These are phyloP conservation scores for Actinopyga echinites DNA, from an alignment of 53 echinoderm and acorn worm species.

Conservation along the genomic window DNA sequence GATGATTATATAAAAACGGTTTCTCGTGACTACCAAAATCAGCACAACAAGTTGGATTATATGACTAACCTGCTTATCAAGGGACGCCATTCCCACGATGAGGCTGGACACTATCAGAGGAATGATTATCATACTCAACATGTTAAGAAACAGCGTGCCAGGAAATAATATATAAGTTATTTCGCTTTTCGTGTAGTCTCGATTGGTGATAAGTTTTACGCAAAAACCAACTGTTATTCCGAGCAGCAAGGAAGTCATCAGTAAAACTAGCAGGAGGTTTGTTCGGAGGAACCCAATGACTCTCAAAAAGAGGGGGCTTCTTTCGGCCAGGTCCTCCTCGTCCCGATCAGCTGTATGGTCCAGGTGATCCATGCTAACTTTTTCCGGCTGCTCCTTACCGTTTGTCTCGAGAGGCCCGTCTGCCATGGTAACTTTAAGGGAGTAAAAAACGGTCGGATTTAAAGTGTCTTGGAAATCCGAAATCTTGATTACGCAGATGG, in stretches of 20 bases:
- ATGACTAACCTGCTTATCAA: constrained; percentile 66
- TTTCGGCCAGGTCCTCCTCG: background rate
- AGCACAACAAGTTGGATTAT: too few species aligned
- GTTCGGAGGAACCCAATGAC: background rate
- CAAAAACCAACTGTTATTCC: constrained; percentile 77
- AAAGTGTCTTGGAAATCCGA: too few species aligned
- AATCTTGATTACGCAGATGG: too few species aligned
- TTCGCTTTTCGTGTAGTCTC: constrained; percentile 63
- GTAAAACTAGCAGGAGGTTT: constrained; percentile 81
- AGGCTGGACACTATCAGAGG: constrained; percentile 86
- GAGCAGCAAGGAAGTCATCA: constrained; percentile 68
- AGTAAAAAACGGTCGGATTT: too few species aligned
- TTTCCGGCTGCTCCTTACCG: constrained; percentile 19
- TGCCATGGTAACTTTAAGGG: background rate
- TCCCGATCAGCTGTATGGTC: background rate
- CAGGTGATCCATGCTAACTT: constrained; percentile 25
- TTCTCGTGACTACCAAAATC: constrained; percentile 13
- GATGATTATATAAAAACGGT: too few species aligned
- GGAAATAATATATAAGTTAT: constrained; percentile 88
- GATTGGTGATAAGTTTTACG: constrained; percentile 62
- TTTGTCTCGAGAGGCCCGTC: constrained; percentile 18
- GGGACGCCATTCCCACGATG: constrained; percentile 84
- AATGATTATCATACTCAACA: constrained; percentile 88
- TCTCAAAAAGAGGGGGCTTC: background rate
- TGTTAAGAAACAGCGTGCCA: constrained; percentile 88